Evolutionary conservation across 1,140 invertebrate species (phyloP).

Genomic region (Ips typographus): DNA sequence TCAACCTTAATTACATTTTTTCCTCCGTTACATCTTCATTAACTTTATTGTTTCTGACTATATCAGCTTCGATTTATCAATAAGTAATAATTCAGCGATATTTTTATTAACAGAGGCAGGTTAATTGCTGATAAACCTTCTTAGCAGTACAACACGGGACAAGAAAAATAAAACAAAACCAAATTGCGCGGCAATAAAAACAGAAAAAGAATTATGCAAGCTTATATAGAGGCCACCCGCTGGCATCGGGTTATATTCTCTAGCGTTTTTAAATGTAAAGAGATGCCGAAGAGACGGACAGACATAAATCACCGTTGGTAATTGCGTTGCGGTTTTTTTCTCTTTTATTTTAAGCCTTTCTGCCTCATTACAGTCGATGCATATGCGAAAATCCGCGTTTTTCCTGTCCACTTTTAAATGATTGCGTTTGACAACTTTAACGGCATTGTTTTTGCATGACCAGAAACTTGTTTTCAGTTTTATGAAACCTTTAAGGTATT

Average conservation of each 20-base stretch:
- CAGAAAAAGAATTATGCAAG: conserved; percentile 1
- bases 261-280: conserved; percentile 14
- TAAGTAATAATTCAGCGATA: no score
- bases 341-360: conserved; percentile 10
- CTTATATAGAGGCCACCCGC: conserved; percentile 8
- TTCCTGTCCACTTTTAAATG: background rate
- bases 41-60: no score
- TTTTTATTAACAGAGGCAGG: no score
- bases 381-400: conserved; percentile 6
- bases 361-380: conserved; percentile 8
- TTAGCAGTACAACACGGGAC: no score
- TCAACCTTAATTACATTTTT: no score
- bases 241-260: conserved; percentile 6
- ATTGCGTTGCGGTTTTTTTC: conserved; percentile 15
- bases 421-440: background rate
- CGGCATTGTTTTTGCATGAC: background rate
- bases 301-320: conserved; percentile 15
- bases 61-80: no score
- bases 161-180: no score
- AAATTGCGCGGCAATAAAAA: background rate
- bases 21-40: no score
- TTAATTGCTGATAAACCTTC: no score
- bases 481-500: no score
- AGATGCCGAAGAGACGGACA: conserved; percentile 11
- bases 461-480: no score